Percentiles rank a stretch among this genome's conserved stretches.
phyloP scores from a whole-genome alignment of 2,113 vertebrate genomes.

The Ondatra zibethicus region DNA sequence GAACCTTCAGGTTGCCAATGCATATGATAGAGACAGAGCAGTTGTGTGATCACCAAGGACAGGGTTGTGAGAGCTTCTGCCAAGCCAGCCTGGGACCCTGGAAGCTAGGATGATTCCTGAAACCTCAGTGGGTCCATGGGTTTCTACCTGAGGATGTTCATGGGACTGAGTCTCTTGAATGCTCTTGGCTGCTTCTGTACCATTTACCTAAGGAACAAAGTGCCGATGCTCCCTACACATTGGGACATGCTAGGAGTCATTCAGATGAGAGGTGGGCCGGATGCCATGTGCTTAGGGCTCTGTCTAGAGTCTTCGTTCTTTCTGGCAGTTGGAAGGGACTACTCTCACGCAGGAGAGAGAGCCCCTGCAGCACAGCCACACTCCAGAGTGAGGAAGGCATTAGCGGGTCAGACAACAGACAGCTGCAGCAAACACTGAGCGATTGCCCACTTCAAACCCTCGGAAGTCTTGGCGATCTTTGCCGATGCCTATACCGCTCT shows the following conservation, averaged over 20 bases:
- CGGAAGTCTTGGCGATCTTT: background rate
- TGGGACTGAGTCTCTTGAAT: accelerated
- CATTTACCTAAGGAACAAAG: background rate
- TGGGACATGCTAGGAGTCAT: accelerated
- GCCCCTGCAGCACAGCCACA: background rate
- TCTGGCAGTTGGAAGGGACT: background rate
- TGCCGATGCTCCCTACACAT: accelerated
- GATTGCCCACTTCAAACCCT: background rate
- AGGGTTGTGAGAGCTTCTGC: accelerated
- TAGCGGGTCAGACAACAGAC: conserved; percentile 26
- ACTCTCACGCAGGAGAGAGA: conserved; percentile 2
- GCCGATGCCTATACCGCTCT: background rate
- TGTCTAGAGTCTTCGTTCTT: background rate
- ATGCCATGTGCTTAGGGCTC: accelerated
- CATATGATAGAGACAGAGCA: accelerated
- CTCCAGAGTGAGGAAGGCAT: conserved; percentile 48
- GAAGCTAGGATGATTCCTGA: accelerated
- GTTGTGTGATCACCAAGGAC: no score
- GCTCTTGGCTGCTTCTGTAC: background rate
- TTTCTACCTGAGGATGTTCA: accelerated
- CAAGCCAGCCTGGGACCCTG: background rate
- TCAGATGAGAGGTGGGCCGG: background rate
- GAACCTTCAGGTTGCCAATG: background rate
- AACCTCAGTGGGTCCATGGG: accelerated
- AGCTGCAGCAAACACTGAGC: background rate